A percentile compares a stretch with the other conserved stretches of the same genome.
phyloP scores from a whole-genome alignment of 1,140 invertebrate genomes.

The Mercenaria mercenaria region DNA sequence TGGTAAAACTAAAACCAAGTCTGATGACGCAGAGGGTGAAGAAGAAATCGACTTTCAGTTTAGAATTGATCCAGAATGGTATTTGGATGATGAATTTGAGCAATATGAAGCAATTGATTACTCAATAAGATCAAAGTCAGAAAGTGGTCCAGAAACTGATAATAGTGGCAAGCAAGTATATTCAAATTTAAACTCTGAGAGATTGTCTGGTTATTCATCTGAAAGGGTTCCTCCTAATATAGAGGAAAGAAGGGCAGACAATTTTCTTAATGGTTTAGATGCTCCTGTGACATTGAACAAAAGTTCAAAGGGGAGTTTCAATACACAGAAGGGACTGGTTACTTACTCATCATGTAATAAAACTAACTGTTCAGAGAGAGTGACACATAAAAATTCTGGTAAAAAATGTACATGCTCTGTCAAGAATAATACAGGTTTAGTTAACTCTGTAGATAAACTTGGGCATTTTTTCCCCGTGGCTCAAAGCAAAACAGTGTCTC shows the following conservation, averaged over 20 bases:
- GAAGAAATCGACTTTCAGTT: background rate
- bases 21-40: background rate
- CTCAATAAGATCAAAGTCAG: background rate
- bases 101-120: conserved; percentile 4
- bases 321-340: too few species aligned
- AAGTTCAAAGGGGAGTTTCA: too few species aligned
- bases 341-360: too few species aligned
- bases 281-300: too few species aligned
- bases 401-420: background rate
- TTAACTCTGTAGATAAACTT: background rate
- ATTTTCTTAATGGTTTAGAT: too few species aligned
- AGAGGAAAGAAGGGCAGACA: too few species aligned
- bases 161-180: background rate
- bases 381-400: background rate
- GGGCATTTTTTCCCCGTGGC: background rate
- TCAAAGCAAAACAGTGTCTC: too few species aligned
- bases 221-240: too few species aligned
- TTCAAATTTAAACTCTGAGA: too few species aligned
- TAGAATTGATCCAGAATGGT: background rate
- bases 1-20: background rate
- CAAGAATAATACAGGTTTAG: background rate
- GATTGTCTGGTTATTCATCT: too few species aligned
- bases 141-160: background rate
- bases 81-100: background rate
- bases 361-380: too few species aligned